phyloP scores from a whole-genome alignment of 1,140 invertebrate genomes.

The Lordiphosa stackelbergi region DNA sequence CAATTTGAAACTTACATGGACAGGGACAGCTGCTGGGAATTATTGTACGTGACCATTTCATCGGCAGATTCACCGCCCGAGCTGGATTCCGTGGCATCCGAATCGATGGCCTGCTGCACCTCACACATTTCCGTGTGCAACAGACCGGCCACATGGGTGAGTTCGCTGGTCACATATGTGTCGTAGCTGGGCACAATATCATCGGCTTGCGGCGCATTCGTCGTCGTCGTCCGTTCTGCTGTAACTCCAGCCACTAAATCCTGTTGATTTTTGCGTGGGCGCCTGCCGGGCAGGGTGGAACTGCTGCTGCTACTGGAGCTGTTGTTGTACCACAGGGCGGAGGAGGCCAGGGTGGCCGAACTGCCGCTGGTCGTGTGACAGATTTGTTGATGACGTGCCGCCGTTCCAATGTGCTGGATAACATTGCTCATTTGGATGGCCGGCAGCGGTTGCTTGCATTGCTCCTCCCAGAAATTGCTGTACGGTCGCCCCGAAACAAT shows the following conservation, averaged over 20 bases:
- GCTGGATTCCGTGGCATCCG: conserved; percentile 94
- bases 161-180: conserved; percentile 78
- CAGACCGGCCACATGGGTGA: conserved; percentile 83
- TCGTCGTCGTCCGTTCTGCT: not conserved
- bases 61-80: conserved; percentile 96
- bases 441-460: conserved; percentile 54
- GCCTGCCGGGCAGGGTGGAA: conserved; percentile 33
- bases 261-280: conserved; percentile 45
- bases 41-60: conserved; percentile 89
- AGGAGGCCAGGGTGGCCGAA: conserved; percentile 56
- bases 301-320: conserved; percentile 28
- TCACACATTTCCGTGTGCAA: conserved; percentile 84
- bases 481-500: conserved; percentile 47
- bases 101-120: conserved; percentile 87
- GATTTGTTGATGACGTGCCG: conserved; percentile 60
- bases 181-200: conserved; percentile 76
- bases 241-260: conserved; percentile 77
- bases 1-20: conserved; percentile 85
- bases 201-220: conserved; percentile 37
- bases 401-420: conserved; percentile 59
- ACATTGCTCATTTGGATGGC: conserved; percentile 63
- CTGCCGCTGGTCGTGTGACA: conserved; percentile 70
- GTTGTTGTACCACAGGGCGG: conserved; percentile 54
- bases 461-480: conserved; percentile 51
- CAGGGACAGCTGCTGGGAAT: conserved; percentile 84